Evolutionary conservation across 2,113 vertebrate species (phyloP), one percentile per base, ranked within the genome.

Genomic region (Nannobrachium achirus): DNA sequence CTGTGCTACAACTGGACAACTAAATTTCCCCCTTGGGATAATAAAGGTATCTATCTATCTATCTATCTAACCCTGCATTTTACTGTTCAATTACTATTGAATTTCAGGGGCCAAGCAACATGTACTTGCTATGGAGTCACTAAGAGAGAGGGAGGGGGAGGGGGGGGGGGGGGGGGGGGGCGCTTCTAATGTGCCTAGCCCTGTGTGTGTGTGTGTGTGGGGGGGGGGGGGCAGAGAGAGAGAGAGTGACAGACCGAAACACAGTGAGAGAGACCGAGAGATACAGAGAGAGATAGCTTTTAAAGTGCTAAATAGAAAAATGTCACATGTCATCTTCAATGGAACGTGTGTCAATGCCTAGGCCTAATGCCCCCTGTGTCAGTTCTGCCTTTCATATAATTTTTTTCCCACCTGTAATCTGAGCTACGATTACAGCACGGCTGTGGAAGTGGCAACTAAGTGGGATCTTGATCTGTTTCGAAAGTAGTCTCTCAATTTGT

Each of bases 351-450:
- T 85, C 81, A 75, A 57, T 19, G 9, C 57, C 19, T 56, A 11
- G 16, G 73, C 71, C 50, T 82, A 73, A 87, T 69, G 75, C 64
- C 74, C 61, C 15, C 58, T 75, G 82, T 86, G 82, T 86, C 82
- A 83, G 78, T 82, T 83, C 63, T 53, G 58, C 56, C 71, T 63
- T 46, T 62, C 48, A 2, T 19, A 75, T 82, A 74, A 71, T 85
- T 84, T 77, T 69, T 33, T 33, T 33, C 6, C 25, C 25, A 4
- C 25, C 71, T 16, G 64, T 74, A 76, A 78, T 85, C 79, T 75
- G 57, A 39, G 73, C 49, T 69, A 53, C 3, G 67, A 78, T 56
- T 73, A 84, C 67, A 83, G 66, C 69, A 65, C 25, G 58, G 72
- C 71, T 16, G 51, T 53, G 66, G 65, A 71, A 61, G 75, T 50